Conservation (phyloP, 2,888 invertebrate genomes). For the Cybosia mesomella region DNA sequence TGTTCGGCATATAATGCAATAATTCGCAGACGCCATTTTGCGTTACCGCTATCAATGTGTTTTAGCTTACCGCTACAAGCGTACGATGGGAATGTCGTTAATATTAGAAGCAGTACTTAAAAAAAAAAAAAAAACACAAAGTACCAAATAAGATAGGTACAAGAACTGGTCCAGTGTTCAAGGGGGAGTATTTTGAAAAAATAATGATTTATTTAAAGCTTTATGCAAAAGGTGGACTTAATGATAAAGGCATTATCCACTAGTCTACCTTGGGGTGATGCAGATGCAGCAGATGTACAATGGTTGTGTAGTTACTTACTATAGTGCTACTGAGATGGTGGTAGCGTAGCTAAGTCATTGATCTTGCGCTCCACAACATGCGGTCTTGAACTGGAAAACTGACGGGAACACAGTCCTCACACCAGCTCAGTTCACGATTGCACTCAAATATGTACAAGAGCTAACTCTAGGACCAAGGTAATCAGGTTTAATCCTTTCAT, state of each 20-base stretch:
- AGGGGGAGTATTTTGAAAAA: neutral
- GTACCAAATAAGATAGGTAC: too few relatives aligned
- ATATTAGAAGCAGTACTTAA: neutral
- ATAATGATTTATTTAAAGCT: too few relatives aligned
- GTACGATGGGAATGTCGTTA: neutral
- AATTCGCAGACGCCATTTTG: conserved; percentile 69
- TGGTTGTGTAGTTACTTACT: neutral
- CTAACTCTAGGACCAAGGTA: neutral
- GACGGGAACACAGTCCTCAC: too few relatives aligned
- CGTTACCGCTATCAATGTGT: conserved; percentile 27
- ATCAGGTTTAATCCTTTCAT: too few relatives aligned
- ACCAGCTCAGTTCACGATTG: neutral
- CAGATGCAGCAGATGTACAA: too few relatives aligned
- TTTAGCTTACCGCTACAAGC: neutral
- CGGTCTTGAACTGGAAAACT: too few relatives aligned
- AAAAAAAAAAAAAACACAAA: neutral
- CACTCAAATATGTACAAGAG: neutral
- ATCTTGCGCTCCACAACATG: too few relatives aligned
- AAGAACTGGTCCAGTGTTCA: neutral
- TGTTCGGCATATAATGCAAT: conserved; percentile 70
- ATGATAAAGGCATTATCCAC: too few relatives aligned
- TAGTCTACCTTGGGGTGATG: too few relatives aligned
- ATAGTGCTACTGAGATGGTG: neutral
- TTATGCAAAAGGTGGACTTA: too few relatives aligned
- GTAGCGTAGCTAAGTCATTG: neutral